Base-by-base conservation (phyloP, 1,140 invertebrate genomes). In the Berghia stephanieae region DNA sequence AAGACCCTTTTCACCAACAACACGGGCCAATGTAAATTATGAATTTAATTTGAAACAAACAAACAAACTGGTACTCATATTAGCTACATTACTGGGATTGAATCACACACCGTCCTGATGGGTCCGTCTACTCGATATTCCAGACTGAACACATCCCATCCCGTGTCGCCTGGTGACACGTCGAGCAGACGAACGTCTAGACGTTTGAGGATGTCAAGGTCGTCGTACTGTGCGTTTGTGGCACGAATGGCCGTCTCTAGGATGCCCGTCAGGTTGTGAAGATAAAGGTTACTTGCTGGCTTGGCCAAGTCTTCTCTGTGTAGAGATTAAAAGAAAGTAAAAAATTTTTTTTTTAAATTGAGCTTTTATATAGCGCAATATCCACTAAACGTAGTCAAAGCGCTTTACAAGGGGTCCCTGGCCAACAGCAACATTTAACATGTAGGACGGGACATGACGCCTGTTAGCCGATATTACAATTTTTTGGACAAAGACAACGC, bases 131-230 rank as follows among this genome's bases (percentile, higher is more conserved):
- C 94, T 74, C 95, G 94, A 89, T 99, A 99, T 87, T 96, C 94
- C 67, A 99, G 90, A 84, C 94, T 94, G 89, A 98, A 98, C 57
- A 98, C 95, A 90, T 99, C 96, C 96, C 97, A 99, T 3, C 97
- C 97, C 75, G 92, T 93, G 88, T 98, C 96, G 40, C 94, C 95
- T n/a, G 92, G 91, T 36, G 92, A 93, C 63, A 91, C 88, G 42
- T 94, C 92, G 79, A 97, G 92, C 24, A 97, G 91, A 84, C 94
- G 93, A 18, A 97, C 94, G 90, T 97, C 96, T 16, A 99, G 89
- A 24, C 96, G 90, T 81, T 94, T 93, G 1, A 98, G 91, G 42
- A 98, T 95, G 88, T 98, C 96, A 46, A 93, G 92, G 85, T 97
- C 95, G 86, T 98, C 96, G 87, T 93, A 96, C 88, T 98, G 96